Evolutionary conservation across 2,113 vertebrate species (phyloP).

Genomic region (Pycnonotus jocosus): DNA sequence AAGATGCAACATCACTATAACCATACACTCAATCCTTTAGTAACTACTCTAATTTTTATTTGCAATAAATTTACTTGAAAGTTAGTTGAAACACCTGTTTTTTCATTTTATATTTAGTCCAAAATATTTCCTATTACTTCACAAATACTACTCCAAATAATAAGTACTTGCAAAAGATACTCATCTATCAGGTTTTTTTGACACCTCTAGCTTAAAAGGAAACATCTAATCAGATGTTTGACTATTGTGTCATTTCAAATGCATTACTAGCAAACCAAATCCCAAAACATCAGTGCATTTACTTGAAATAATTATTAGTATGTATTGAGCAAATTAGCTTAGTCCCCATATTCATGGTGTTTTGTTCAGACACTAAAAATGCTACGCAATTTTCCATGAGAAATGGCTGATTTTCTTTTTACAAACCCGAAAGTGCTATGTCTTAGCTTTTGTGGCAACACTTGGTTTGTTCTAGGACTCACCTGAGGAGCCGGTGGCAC

Average conservation of each 20-base stretch:
- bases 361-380: not conserved
- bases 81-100: not conserved
- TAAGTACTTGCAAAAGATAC: slow-evolving; percentile 2
- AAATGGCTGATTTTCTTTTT: not conserved
- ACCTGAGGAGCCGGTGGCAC: not conserved
- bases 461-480: not conserved
- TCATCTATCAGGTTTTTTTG: not conserved
- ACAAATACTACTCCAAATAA: slow-evolving; percentile 34
- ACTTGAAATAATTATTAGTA: not conserved
- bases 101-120: not conserved
- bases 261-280: not conserved
- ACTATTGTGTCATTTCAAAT: not conserved
- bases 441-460: not conserved
- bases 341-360: not conserved
- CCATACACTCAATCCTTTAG: not conserved
- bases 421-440: not conserved
- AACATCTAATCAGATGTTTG: slow-evolving; percentile 4
- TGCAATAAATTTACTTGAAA: not conserved
- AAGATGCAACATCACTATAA: not conserved
- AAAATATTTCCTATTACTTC: slow-evolving; percentile 20
- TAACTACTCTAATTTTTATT: slow-evolving; percentile 1
- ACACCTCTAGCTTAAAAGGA: slow-evolving; percentile 3
- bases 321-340: not conserved
- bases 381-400: not conserved
- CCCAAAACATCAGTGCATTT: slow-evolving; percentile 14